phyloP scores from a whole-genome alignment of 2,797 vertebrate genomes.

The Enteromius radiatus region DNA sequence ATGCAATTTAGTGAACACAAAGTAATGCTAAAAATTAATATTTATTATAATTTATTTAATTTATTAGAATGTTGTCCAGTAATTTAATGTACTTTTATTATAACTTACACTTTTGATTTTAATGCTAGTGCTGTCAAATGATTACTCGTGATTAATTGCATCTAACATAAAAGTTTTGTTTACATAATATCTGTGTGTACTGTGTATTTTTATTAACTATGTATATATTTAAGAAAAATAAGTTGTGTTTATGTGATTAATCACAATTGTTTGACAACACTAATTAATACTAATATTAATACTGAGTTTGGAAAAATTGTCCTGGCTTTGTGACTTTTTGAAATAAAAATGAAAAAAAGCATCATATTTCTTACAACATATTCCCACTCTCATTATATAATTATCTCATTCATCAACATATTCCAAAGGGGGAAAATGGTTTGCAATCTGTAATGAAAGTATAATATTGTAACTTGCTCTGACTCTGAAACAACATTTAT shows the following conservation, averaged over 20 bases:
- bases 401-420: not conserved
- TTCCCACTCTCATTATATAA: not conserved
- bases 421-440: too few species aligned
- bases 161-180: too few species aligned
- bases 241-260: too few species aligned
- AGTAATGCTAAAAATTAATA: not conserved
- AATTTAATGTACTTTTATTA: not conserved
- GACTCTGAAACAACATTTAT: not conserved
- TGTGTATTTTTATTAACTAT: too few species aligned
- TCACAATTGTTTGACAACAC: too few species aligned
- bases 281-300: too few species aligned
- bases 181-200: too few species aligned
- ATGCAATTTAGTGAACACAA: not conserved
- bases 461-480: not conserved
- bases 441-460: not conserved
- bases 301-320: too few species aligned
- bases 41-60: not conserved
- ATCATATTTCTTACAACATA: not conserved
- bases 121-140: too few species aligned
- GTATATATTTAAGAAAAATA: too few species aligned
- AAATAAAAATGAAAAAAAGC: not conserved
- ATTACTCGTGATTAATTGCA: too few species aligned
- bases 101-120: not conserved
- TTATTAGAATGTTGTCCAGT: not conserved
- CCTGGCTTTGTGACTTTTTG: too few species aligned